A percentile compares a stretch with the other conserved stretches of the same genome.
Conservation (phyloP, 2,888 invertebrate species). For the Clunio marinus region DNA sequence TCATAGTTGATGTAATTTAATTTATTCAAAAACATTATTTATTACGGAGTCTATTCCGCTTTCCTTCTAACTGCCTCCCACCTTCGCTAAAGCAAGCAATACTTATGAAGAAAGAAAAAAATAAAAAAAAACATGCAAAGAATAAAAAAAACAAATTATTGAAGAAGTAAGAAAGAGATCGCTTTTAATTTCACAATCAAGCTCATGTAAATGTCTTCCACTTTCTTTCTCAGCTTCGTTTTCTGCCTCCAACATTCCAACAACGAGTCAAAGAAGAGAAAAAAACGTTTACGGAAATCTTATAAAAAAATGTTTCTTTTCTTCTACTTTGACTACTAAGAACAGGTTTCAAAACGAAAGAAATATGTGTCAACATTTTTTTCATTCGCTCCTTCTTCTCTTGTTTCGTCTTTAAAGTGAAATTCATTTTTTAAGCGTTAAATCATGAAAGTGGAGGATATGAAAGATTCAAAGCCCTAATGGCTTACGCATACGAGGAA, state of each 20-base stretch:
- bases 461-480: neutral
- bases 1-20: neutral
- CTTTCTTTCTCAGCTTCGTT: constrained; percentile 6
- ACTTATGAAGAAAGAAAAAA: constrained; percentile 4
- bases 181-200: neutral
- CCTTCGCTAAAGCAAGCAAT: no score
- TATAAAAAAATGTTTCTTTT: no score
- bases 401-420: constrained; percentile 25
- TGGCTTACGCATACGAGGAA: neutral
- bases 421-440: constrained; percentile 9
- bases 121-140: neutral
- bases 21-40: constrained; percentile 20
- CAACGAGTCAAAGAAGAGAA: neutral
- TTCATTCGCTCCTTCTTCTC: no score
- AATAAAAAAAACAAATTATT: constrained; percentile 14
- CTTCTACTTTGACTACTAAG: neutral
- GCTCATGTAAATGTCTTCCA: constrained; percentile 2
- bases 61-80: neutral
- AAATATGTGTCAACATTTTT: constrained; percentile 29
- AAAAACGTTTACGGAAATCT: constrained; percentile 3
- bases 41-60: neutral
- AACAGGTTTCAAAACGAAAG: constrained; percentile 16
- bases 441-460: neutral
- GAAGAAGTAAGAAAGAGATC: neutral
- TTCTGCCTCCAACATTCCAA: neutral